These are phyloP conservation scores for Augochlorella aurata DNA, from an alignment of 2,888 invertebrate genomes.

Conservation along the genomic window DNA sequence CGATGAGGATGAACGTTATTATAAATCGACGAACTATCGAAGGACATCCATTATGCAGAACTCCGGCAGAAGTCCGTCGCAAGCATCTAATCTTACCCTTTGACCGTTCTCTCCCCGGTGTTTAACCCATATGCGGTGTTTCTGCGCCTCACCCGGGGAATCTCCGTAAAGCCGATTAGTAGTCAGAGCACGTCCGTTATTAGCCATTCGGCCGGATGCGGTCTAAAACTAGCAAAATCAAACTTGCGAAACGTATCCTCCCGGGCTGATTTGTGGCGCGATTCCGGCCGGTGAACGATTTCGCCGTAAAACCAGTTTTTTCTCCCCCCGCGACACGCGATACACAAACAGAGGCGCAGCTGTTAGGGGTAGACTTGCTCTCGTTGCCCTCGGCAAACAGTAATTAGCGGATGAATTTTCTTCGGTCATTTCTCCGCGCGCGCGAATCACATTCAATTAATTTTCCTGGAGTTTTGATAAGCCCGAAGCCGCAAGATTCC, in stretches of 20 bases:
- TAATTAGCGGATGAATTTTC: constrained; percentile 10
- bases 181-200: constrained; percentile 79
- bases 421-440: constrained; percentile 4
- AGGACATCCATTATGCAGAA: constrained; percentile 66
- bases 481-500: constrained; percentile 1
- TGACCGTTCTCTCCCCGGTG: constrained; percentile 40
- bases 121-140: constrained; percentile 56
- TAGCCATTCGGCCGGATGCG: constrained; percentile 73
- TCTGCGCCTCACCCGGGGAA: constrained; percentile 61
- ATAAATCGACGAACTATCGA: constrained; percentile 54
- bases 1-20: constrained; percentile 36
- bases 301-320: neutral
- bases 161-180: constrained; percentile 73
- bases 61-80: constrained; percentile 46
- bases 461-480: constrained; percentile 10
- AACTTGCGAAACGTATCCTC: constrained; percentile 62
- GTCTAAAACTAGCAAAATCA: constrained; percentile 72
- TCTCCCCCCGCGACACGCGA: neutral
- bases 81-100: constrained; percentile 49
- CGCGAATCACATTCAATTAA: constrained; percentile 1
- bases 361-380: no score
- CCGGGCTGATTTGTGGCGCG: constrained; percentile 15
- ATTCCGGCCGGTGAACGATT: neutral
- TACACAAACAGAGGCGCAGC: neutral
- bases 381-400: neutral